phyloP scores from a whole-genome alignment of 2,113 vertebrate species.

The Brienomyrus brachyistius region DNA sequence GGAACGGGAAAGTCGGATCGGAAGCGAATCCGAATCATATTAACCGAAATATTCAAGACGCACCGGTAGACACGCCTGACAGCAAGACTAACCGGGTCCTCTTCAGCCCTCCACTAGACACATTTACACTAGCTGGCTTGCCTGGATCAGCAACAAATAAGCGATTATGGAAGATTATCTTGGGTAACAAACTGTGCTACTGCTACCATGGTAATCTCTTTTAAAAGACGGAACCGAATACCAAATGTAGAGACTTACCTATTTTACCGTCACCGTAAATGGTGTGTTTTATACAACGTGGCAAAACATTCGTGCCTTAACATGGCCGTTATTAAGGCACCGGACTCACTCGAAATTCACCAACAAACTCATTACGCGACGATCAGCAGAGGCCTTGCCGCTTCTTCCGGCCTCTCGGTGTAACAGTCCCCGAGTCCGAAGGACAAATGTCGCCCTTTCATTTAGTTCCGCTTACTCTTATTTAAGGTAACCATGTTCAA shows the following conservation, averaged over 20 bases:
- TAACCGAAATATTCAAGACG: background rate
- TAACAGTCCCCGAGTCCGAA: conserved; percentile 3
- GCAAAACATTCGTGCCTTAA: conserved; percentile 37
- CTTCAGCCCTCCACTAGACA: background rate
- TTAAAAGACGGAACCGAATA: background rate
- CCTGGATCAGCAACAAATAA: background rate
- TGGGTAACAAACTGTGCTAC: conserved; percentile 15
- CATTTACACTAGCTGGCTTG: background rate
- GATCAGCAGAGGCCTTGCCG: conserved; percentile 39
- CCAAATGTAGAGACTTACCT: conserved; percentile 27
- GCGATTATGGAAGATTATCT: conserved; percentile 19
- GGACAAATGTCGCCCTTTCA: conserved; percentile 14
- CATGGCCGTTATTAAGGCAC: background rate
- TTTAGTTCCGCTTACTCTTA: conserved; percentile 34
- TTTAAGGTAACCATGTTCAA: background rate
- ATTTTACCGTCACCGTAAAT: conserved; percentile 43
- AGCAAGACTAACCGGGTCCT: background rate
- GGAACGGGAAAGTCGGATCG: background rate
- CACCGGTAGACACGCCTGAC: background rate
- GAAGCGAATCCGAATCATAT: background rate
- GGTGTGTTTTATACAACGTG: background rate
- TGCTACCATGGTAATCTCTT: conserved; percentile 25
- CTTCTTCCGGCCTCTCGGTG: conserved; percentile 44
- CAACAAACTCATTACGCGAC: conserved; percentile 34
- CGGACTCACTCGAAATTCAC: background rate